Evolutionary conservation across 1,140 invertebrate genomes (phyloP).

Genomic region (Dinoponera quadriceps): DNA sequence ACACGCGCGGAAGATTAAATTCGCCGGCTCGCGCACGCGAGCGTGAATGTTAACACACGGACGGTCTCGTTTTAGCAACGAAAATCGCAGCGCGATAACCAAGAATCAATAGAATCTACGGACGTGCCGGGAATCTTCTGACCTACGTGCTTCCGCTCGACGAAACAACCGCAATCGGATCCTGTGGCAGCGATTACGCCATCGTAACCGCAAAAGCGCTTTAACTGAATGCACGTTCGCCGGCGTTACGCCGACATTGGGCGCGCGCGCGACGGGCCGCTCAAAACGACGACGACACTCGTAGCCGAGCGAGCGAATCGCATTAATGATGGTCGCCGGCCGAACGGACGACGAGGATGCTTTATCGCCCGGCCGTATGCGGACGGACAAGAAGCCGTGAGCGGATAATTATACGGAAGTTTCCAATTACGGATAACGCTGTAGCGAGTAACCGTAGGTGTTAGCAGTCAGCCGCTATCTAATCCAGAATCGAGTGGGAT

Average conservation of each 20-base stretch:
- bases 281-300: slow-evolving; percentile 63
- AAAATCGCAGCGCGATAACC: slow-evolving; percentile 47
- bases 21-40: neutral
- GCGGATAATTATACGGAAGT: slow-evolving; percentile 78
- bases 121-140: slow-evolving; percentile 51
- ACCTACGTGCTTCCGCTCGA: slow-evolving; percentile 50
- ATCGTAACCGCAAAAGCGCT: slow-evolving; percentile 68
- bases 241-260: slow-evolving; percentile 62
- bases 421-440: slow-evolving; percentile 77
- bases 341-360: slow-evolving; percentile 62
- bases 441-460: slow-evolving; percentile 58
- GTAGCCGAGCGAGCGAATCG: slow-evolving; percentile 64
- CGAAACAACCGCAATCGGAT: slow-evolving; percentile 72
- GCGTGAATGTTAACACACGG: slow-evolving; percentile 7
- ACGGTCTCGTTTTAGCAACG: slow-evolving; percentile 18
- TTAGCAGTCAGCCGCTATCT: slow-evolving; percentile 53
- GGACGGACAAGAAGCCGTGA: slow-evolving; percentile 61
- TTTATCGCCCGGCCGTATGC: slow-evolving; percentile 56
- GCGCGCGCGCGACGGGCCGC: slow-evolving; percentile 47
- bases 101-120: slow-evolving; percentile 50
- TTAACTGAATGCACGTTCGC: slow-evolving; percentile 63
- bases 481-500: slow-evolving; percentile 17
- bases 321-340: slow-evolving; percentile 68
- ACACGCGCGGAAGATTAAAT: neutral
- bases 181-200: slow-evolving; percentile 69